Evolutionary conservation across 2,113 vertebrate species (phyloP), one percentile per base, ranked within the genome.

Genomic region (Laticauda colubrina): DNA sequence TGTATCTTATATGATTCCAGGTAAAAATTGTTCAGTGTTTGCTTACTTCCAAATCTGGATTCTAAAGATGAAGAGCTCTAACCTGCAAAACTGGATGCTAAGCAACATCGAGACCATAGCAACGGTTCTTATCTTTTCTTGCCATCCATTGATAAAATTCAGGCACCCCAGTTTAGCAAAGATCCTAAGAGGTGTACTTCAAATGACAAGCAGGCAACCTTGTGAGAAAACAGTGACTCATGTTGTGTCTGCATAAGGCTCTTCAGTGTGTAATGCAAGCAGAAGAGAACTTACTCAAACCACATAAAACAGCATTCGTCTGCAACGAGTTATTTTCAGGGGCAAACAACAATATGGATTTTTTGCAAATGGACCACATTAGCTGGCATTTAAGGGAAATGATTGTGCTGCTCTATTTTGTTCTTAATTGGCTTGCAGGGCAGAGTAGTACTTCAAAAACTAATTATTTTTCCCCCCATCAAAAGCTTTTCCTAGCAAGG

Each of bases 61-160:
- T 51, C 20, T 1, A 34, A 90, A 90, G 21, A 51, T 26, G 55
- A 51, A 51, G 24, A 48, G 26, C 54, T 9, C 51, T 56, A 91
- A 88, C 14, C 45, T 54, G 87, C 26, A 54, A 18, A 91, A 23
- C 0, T 89, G 89, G 56, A 43, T 93, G 91, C 95, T 91, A 61
- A 90, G 61, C 85, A 75, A 89, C 92, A 3, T 24, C 3, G 56
- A 59, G 2, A 24, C 89, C 91, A 56, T 55, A 94, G 21, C 29
- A 92, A 7, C 51, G 4, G 18, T 91, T 94, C 2, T 9, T 90
- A 2, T 43, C 93, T 89, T 34, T 29, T 64, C 48, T 18, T 43
- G 20, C 43, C 87, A 3, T 43, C 91, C 45, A 39, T 94, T 93
- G 88, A 56, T 92, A 91, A 93, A 89, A 69, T 64, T 3, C 81